A percentile compares a stretch with the other conserved stretches of the same genome.
Conservation (phyloP, 2,888 invertebrate genomes). For the Autographa gamma region DNA sequence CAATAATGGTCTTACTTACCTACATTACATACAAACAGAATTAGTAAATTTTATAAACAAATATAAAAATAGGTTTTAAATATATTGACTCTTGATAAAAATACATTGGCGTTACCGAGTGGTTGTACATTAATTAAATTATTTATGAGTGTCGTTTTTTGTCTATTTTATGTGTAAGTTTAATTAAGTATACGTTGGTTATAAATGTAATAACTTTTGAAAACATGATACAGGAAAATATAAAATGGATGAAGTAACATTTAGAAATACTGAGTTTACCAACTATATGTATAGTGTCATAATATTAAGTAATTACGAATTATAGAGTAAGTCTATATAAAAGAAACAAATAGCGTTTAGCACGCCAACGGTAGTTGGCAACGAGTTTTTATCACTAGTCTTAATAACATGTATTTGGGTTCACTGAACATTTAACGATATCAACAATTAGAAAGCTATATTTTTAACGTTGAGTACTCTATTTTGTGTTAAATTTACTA, state of each 20-base stretch:
- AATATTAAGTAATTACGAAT: background rate
- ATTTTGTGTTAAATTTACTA: background rate
- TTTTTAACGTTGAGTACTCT: conserved; percentile 11
- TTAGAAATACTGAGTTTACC: background rate
- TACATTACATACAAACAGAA: too few relatives aligned
- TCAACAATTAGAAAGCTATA: conserved; percentile 39
- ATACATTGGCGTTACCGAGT: too few relatives aligned
- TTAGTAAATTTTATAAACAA: too few relatives aligned
- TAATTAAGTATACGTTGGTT: too few relatives aligned
- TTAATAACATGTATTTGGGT: conserved; percentile 53
- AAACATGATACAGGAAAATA: background rate
- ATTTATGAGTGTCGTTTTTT: too few relatives aligned
- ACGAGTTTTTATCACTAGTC: conserved; percentile 53
- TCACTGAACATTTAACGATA: conserved; percentile 30
- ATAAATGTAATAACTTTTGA: background rate
- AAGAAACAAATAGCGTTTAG: conserved; percentile 10
- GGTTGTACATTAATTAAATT: too few relatives aligned
- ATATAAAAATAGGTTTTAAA: too few relatives aligned
- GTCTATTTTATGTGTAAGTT: too few relatives aligned
- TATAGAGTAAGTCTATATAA: background rate
- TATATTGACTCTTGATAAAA: too few relatives aligned
- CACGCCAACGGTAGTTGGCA: conserved; percentile 22
- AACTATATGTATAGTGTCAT: background rate
- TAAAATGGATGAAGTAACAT: background rate
- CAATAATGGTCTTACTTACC: too few relatives aligned